A percentile compares a stretch with the other conserved stretches of the same genome.
Evolutionary conservation across 2,797 vertebrate genomes (phyloP).

Genomic region (Acrocephalus scirpaceus): DNA sequence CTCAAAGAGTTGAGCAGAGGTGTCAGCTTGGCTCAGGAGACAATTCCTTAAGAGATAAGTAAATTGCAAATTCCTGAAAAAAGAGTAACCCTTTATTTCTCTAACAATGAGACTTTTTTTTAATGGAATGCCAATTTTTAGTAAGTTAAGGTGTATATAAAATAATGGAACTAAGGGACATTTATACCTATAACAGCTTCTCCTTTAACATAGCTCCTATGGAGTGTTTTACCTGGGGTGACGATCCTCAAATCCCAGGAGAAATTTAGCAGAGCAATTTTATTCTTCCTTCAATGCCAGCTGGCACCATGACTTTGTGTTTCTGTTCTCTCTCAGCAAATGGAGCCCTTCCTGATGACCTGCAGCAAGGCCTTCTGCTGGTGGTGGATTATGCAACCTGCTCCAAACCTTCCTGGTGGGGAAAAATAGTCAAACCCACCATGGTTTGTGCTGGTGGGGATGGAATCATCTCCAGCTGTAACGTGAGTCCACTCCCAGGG

Average conservation of each 20-base stretch:
- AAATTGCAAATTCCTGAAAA: neutral
- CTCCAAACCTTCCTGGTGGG: conserved; percentile 68
- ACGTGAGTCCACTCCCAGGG: conserved; percentile 40
- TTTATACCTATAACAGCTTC: neutral
- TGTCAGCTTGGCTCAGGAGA: neutral
- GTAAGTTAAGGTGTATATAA: neutral
- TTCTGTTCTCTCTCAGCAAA: conserved; percentile 59
- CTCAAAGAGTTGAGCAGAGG: neutral
- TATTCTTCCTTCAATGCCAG: neutral
- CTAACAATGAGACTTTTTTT: neutral
- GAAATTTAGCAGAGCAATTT: neutral
- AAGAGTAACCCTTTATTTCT: neutral
- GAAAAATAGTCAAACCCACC: conserved; percentile 46
- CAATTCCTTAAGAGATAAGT: neutral
- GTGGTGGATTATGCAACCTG: conserved; percentile 72
- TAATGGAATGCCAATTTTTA: neutral
- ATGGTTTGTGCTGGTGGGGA: conserved; percentile 77
- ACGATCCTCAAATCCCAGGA: neutral
- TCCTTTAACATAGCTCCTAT: neutral
- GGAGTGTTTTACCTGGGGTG: neutral
- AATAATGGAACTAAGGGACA: neutral
- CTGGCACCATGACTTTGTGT: neutral
- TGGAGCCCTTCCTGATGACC: conserved; percentile 38
- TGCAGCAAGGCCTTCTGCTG: conserved; percentile 73
- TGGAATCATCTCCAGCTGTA: conserved; percentile 72